phyloP scores from a whole-genome alignment of 2,888 invertebrate genomes.

The Piscicola geometra region DNA sequence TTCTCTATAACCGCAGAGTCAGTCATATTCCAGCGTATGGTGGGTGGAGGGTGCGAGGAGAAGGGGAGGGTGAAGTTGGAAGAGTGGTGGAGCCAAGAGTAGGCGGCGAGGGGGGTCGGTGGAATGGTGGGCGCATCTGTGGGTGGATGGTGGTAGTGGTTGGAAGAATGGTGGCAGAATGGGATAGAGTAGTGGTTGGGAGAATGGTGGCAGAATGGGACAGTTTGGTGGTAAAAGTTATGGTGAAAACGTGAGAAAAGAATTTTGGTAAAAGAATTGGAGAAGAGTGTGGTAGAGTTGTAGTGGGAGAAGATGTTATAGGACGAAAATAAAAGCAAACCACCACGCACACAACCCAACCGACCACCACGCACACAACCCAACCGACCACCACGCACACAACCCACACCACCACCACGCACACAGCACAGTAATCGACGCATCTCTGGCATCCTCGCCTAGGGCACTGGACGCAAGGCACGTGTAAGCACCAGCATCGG shows the following conservation, averaged over 20 bases:
- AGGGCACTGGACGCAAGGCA: neutral
- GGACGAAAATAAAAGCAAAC: no score
- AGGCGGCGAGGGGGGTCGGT: neutral
- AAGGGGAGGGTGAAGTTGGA: constrained; percentile 14
- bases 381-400: neutral
- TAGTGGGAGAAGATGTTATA: no score
- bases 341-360: no score
- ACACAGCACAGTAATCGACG: neutral
- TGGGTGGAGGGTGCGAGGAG: neutral
- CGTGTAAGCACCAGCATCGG: neutral
- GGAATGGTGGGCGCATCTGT: neutral
- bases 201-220: neutral
- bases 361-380: no score
- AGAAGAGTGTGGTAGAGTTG: neutral
- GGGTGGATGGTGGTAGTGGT: no score
- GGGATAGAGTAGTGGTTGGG: neutral
- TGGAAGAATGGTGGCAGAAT: neutral
- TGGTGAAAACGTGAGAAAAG: neutral
- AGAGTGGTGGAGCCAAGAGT: neutral
- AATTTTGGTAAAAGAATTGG: neutral
- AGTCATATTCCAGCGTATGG: neutral
- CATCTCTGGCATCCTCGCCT: neutral
- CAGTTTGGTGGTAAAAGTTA: neutral
- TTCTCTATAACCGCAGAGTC: neutral
- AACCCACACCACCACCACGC: neutral